phyloP scores from a whole-genome alignment of 1,140 invertebrate genomes.

The Leptoteleia sp. region DNA sequence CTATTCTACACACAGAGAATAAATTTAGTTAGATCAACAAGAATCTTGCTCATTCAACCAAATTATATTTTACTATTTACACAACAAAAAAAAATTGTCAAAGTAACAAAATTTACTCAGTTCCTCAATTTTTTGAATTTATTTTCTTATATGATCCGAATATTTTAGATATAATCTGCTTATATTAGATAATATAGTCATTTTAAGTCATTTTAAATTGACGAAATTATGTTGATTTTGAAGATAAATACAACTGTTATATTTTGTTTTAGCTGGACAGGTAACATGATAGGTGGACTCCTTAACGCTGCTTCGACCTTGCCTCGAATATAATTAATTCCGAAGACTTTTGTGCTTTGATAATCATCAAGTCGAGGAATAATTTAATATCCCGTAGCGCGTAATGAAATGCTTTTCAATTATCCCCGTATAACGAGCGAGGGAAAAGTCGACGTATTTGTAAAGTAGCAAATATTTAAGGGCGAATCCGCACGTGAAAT shows the following conservation, averaged over 20 bases:
- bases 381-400: conserved; percentile 20
- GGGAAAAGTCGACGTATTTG: conserved; percentile 1
- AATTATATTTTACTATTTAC: too few species aligned
- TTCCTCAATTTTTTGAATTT: too few species aligned
- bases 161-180: too few species aligned
- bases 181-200: too few species aligned
- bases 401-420: conserved; percentile 38
- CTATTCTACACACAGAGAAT: too few species aligned
- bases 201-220: too few species aligned
- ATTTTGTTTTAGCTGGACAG: conserved; percentile 7
- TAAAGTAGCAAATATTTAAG: conserved; percentile 28
- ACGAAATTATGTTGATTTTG: too few species aligned
- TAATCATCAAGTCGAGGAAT: conserved; percentile 21
- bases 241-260: conserved; percentile 24
- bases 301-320: neutral
- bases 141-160: too few species aligned
- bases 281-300: conserved; percentile 19
- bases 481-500: conserved; percentile 13
- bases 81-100: too few species aligned
- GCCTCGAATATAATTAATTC: conserved; percentile 34
- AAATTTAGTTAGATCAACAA: too few species aligned
- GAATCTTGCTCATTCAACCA: too few species aligned
- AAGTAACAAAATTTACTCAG: too few species aligned
- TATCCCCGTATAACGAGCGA: conserved; percentile 18
- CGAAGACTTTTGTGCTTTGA: conserved; percentile 28